phyloP scores from a whole-genome alignment of 1,140 invertebrate genomes.

The Scylla paramamosain region DNA sequence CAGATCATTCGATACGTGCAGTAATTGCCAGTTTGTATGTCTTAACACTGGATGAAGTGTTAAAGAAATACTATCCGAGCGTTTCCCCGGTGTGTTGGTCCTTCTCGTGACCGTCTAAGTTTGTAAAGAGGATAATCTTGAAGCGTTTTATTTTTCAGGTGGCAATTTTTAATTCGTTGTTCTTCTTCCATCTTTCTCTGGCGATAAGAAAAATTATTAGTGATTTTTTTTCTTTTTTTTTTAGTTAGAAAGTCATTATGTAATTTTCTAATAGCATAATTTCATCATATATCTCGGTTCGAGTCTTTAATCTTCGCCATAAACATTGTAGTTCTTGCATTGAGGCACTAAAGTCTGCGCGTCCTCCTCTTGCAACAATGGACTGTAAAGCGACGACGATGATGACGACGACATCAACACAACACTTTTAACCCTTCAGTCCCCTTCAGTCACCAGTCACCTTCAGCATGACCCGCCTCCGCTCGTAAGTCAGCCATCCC shows the following conservation, averaged over 20 bases:
- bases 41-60: neutral
- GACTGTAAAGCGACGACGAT: neutral
- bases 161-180: neutral
- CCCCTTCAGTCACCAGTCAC: neutral
- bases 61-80: neutral
- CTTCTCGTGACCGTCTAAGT: neutral
- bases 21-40: slow-evolving; percentile 14
- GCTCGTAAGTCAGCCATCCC: neutral
- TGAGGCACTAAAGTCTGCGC: no score
- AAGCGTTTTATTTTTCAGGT: neutral
- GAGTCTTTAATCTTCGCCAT: no score
- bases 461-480: neutral
- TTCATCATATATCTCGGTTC: no score
- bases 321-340: no score
- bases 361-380: neutral
- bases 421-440: neutral
- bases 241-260: neutral
- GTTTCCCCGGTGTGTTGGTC: neutral
- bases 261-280: neutral
- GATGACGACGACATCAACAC: neutral
- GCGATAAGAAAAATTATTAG: neutral
- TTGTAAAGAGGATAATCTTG: neutral
- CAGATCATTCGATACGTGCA: neutral
- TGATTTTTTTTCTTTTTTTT: neutral
- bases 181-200: neutral